Percentiles rank a stretch among this genome's conserved stretches.
Conservation (phyloP, 2,797 vertebrate species). For the Odontamblyopus lacepedii region DNA sequence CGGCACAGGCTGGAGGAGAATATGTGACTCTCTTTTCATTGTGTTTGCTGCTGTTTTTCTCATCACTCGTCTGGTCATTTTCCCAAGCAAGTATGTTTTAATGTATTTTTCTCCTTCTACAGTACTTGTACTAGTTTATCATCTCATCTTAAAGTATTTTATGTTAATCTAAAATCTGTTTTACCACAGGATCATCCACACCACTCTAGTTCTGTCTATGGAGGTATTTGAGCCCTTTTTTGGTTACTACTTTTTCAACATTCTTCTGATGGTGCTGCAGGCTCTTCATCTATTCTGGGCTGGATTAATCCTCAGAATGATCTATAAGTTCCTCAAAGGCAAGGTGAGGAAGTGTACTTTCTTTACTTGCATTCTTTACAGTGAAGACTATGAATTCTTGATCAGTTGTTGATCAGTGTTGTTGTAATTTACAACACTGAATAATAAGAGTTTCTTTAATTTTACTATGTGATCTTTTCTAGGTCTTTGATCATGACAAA, state of each 20-base stretch:
- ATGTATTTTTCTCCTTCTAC: no score
- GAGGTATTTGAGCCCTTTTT: conserved; percentile 82
- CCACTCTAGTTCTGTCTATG: conserved; percentile 86
- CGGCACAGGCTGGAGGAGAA: conserved; percentile 82
- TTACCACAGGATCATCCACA: conserved; percentile 84
- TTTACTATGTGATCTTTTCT: no score
- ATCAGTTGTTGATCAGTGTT: no score
- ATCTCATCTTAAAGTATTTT: neutral
- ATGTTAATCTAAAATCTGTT: neutral
- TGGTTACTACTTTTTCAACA: conserved; percentile 91
- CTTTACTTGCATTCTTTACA: neutral
- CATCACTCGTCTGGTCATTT: conserved; percentile 83
- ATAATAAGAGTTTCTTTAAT: no score
- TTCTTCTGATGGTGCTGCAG: conserved; percentile 84
- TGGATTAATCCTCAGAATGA: conserved; percentile 87
- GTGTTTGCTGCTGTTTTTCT: conserved; percentile 85
- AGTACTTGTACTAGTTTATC: neutral
- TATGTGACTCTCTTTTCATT: conserved; percentile 82
- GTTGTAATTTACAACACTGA: no score
- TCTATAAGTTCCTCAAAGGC: conserved; percentile 83
- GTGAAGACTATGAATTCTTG: neutral
- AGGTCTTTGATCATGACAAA: no score
- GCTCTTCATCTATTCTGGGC: conserved; percentile 92
- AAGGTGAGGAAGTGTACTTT: conserved; percentile 73
- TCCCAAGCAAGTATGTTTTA: conserved; percentile 84